Evolutionary conservation across 2,888 invertebrate genomes (phyloP).

Genomic region (Euzetes globulus): DNA sequence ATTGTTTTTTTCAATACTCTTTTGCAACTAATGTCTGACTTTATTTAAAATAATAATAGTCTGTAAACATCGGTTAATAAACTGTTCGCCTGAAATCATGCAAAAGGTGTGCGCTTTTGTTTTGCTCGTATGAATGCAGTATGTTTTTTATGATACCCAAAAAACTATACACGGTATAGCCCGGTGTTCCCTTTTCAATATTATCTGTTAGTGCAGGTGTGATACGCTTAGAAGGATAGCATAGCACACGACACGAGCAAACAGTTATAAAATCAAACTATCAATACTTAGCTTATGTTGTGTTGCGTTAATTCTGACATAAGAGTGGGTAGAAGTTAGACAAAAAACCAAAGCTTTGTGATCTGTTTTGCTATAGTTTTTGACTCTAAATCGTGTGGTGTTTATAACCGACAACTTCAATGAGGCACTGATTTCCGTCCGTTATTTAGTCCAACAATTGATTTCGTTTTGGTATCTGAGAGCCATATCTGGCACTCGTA

Average conservation of each 20-base stretch:
- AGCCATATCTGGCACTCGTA: background rate
- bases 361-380: background rate
- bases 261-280: constrained; percentile 25
- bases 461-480: background rate
- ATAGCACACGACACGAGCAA: constrained; percentile 3
- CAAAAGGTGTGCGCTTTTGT: constrained; percentile 21
- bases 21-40: too few relatives aligned
- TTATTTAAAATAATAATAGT: too few relatives aligned
- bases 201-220: constrained; percentile 18
- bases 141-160: constrained; percentile 9
- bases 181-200: background rate
- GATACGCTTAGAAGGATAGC: constrained; percentile 18
- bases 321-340: background rate
- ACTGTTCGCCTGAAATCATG: too few relatives aligned
- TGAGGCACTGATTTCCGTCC: constrained; percentile 28
- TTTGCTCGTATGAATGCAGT: background rate
- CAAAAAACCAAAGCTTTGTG: constrained; percentile 11
- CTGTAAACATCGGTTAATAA: too few relatives aligned
- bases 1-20: background rate
- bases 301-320: constrained; percentile 3
- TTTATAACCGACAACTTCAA: constrained; percentile 5
- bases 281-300: background rate
- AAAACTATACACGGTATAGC: constrained; percentile 13
- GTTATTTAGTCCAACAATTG: background rate
- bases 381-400: background rate